These are phyloP conservation scores for Agraylea sexmaculata DNA, from an alignment of 1,140 invertebrate species.

Conservation along the genomic window DNA sequence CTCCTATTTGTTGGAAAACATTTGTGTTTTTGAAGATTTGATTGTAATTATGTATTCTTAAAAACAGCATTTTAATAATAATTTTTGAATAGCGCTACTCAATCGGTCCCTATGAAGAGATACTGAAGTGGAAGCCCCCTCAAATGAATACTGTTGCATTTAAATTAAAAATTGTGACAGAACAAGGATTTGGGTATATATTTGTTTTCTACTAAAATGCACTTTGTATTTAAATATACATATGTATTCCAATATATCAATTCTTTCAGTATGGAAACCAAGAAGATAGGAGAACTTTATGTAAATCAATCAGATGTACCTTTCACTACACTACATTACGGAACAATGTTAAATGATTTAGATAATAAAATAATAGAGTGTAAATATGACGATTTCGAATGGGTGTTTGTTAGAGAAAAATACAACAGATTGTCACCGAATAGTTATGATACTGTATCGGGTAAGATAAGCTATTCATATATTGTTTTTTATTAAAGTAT, in stretches of 20 bases:
- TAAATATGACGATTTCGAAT: too few relatives aligned
- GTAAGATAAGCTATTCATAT: constrained; percentile 6
- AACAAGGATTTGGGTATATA: constrained; percentile 62
- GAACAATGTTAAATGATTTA: too few relatives aligned
- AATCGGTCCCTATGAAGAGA: constrained; percentile 71
- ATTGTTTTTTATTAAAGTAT: constrained; percentile 12
- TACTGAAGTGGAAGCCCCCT: constrained; percentile 96
- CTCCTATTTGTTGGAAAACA: constrained; percentile 43
- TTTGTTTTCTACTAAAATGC: constrained; percentile 5
- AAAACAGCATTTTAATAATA: too few relatives aligned
- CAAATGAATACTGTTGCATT: constrained; percentile 95
- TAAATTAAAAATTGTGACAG: constrained; percentile 66
- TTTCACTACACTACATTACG: too few relatives aligned
- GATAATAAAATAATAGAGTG: too few relatives aligned
- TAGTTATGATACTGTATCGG: too few relatives aligned
- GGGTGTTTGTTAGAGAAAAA: too few relatives aligned
- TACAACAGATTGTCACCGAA: too few relatives aligned
- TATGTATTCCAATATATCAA: neutral
- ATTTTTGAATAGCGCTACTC: too few relatives aligned
- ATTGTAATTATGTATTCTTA: too few relatives aligned
- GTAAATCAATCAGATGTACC: constrained; percentile 57
- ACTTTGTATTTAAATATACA: constrained; percentile 1
- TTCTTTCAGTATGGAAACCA: constrained; percentile 36
- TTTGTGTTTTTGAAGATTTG: too few relatives aligned
- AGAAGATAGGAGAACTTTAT: constrained; percentile 66